Base-by-base conservation (phyloP, 2,888 invertebrate species). In the Pardosa pseudoannulata region DNA sequence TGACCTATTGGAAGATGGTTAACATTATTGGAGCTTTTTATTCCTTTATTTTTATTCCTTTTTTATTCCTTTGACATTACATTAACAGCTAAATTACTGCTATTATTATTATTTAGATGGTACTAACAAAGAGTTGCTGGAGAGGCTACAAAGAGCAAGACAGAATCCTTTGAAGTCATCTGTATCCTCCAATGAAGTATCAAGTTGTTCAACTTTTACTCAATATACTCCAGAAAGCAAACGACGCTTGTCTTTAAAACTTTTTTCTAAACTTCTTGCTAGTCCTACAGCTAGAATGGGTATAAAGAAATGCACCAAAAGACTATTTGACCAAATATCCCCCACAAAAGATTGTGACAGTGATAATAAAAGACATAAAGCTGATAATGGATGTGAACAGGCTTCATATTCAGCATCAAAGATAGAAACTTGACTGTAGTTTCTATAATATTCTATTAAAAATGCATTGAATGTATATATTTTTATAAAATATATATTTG, bases 261-360 rank as follows among this genome's bases (percentile, higher is more conserved):
- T 83, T 1, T 83, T 83, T 78, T 83, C 83, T 5, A 83, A 78
- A 39, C 2, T 56, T 19, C 29, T 83, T n/a, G 19, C 67, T 16
- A 83, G 83, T 62, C 83, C 83, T 6, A 83, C 83, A 31, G 78
- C 83, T 11, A 36, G 83, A 29, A 46, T 41, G 56, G 83, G 83
- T 2, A 36, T 83, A 0, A 83, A 73, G 36, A 83, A 73, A 39
- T 78, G 78, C n/a, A 78, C 78, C 28, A 83, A 83, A 72, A 78
- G 83, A 73, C 72, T 83, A 5, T 83, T 83, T 78, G 83, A 78
- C 39, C 72, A 83, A 67, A 32, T 68, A 29, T 72, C 72, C n/a
- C 78, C 78, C 9, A 23, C 28, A 39, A 6, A 19, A 46, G n/a
- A 36, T 36, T 13, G 13, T 19, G 29, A 31, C n/a, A 32, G 70